Percentiles rank a stretch among this genome's conserved stretches.
phyloP scores from a whole-genome alignment of 2,113 vertebrate genomes.

The Labeo catla region DNA sequence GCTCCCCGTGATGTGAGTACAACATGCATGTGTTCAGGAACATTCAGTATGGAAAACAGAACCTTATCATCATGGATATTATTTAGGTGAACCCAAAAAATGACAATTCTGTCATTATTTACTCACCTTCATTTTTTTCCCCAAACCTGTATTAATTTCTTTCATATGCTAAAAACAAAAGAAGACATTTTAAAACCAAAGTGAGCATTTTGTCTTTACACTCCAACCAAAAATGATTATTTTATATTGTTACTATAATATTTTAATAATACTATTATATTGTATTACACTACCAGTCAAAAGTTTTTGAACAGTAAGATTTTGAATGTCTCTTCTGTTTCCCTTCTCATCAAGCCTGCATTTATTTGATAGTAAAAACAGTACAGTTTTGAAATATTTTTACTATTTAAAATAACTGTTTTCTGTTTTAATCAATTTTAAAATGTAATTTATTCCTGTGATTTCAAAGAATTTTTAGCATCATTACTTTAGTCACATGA shows the following conservation, averaged over 20 bases:
- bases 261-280: background rate
- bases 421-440: no score
- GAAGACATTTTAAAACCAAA: background rate
- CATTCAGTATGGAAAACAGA: background rate
- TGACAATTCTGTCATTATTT: background rate
- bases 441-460: no score
- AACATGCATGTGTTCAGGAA: slow-evolving; percentile 2
- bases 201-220: background rate
- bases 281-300: no score
- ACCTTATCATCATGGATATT: background rate
- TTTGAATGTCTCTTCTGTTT: no score
- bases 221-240: background rate
- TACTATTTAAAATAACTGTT: no score
- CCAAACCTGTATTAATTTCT: background rate
- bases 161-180: background rate
- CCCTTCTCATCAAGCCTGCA: no score
- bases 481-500: no score
- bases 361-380: no score
- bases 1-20: slow-evolving; percentile 91
- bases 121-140: background rate
- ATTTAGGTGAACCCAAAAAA: background rate
- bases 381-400: no score
- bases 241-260: background rate
- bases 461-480: no score
- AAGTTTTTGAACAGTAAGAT: no score